Evolutionary conservation across 2,797 vertebrate species (phyloP), one percentile per base, ranked within the genome.

Genomic region (Ataeniobius toweri): DNA sequence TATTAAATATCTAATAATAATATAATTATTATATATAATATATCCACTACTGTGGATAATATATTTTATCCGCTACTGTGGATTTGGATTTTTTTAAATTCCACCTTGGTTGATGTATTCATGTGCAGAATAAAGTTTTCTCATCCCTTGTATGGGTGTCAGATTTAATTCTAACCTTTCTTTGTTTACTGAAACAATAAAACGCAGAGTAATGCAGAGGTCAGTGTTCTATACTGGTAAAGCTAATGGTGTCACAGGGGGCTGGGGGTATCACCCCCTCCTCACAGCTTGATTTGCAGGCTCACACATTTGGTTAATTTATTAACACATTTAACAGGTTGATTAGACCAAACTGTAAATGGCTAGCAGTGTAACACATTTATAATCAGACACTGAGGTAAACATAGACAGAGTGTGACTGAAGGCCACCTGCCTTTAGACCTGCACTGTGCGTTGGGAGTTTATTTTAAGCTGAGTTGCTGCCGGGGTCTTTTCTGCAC

Each of bases 281-380:
- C 71, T 91, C 91, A 88, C 93, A 94, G 91, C 86, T 92, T 92
- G 86, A 89, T 84, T 92, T 68, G 63, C 89, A 85, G 76, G 79
- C 86, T 91, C 88, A 92, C 91, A 92, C 85, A 3, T 90, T 92
- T 84, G 74, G 80, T 83, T 93, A 78, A 91, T 93, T 90, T 86
- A 83, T 89, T 85, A 83, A 83, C 79, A 67, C 85, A 74, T 85
- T 63, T 90, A 85, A 88, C 90, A 86, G 83, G 80, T 83, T 88
- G 85, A 90, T 91, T 87, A 86, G 83, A 85, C 85, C 79, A 86
- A 75, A 81, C 85, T 78, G 85, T 74, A 81, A 81, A 85, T 71
- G 78, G 80, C 87, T 86, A 86, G 83, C 85, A 82, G 73, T 83
- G 71, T 73, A 88, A 78, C 90, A 87, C 76, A 81, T 88, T 89